phyloP scores from a whole-genome alignment of 2,113 vertebrate species.

The Chloropsis cyanopogon region DNA sequence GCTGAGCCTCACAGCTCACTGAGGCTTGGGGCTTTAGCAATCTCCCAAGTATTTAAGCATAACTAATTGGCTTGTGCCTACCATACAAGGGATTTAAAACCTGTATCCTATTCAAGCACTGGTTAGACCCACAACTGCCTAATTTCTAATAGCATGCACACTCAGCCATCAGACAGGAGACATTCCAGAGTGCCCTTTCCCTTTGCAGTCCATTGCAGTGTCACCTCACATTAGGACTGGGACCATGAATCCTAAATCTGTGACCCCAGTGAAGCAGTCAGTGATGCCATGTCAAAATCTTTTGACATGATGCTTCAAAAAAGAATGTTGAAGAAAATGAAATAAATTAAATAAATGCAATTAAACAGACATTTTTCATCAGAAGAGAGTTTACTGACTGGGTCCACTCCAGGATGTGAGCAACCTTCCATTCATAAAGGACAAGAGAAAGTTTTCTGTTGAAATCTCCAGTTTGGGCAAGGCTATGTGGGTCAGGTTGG shows the following conservation, averaged over 20 bases:
- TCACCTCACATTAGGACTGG: neutral
- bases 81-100: neutral
- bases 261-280: neutral
- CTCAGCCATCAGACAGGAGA: neutral
- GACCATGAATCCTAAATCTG: neutral
- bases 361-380: neutral
- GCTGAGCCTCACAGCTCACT: neutral
- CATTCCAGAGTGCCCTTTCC: neutral
- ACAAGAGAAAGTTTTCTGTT: neutral
- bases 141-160: neutral
- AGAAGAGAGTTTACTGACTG: neutral
- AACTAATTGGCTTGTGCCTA: constrained; percentile 9
- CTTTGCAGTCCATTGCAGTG: neutral
- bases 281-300: neutral
- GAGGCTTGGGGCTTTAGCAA: neutral
- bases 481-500: neutral
- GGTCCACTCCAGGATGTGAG: neutral
- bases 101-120: neutral
- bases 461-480: neutral
- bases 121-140: neutral
- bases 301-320: neutral
- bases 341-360: neutral
- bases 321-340: neutral
- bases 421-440: neutral
- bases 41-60: neutral